Percentiles rank a stretch among this genome's conserved stretches.
phyloP scores from a whole-genome alignment of 2,113 vertebrate species.

The Zeus faber region DNA sequence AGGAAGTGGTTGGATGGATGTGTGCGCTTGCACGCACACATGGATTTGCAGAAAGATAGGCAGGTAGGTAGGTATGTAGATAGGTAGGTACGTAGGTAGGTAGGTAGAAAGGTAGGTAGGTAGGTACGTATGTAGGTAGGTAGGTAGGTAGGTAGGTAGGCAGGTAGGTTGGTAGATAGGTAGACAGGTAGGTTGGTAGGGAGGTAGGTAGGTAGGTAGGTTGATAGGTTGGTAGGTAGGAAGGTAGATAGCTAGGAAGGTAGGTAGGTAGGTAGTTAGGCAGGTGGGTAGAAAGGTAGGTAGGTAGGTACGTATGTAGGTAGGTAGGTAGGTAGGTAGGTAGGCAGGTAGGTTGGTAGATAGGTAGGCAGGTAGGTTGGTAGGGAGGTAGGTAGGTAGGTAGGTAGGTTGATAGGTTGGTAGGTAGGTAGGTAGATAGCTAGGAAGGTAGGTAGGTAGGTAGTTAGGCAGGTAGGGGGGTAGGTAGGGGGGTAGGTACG shows the following conservation, averaged over 20 bases:
- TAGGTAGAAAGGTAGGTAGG: not conserved
- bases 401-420: not conserved
- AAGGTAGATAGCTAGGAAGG: constrained; percentile 2
- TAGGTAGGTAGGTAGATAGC: constrained; percentile 3
- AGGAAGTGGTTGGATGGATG: constrained; percentile 44
- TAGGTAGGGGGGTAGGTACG: too few species aligned
- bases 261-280: constrained; percentile 11
- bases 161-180: not conserved
- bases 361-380: constrained; percentile 11
- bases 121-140: constrained; percentile 9
- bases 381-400: too few species aligned
- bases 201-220: constrained; percentile 12
- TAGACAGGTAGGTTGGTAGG: not conserved
- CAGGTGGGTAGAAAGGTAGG: constrained; percentile 5
- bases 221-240: too few species aligned
- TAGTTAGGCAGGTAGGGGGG: too few species aligned
- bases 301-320: too few species aligned
- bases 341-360: constrained; percentile 10
- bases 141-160: too few species aligned
- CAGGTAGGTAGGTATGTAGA: too few species aligned
- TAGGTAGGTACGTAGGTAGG: too few species aligned
- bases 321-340: constrained; percentile 3
- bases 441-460: constrained; percentile 12
- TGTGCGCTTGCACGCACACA: too few species aligned
- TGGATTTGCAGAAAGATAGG: too few species aligned